Evolutionary conservation across 2,113 vertebrate species (phyloP).

Genomic region (Pleuronectes platessa): DNA sequence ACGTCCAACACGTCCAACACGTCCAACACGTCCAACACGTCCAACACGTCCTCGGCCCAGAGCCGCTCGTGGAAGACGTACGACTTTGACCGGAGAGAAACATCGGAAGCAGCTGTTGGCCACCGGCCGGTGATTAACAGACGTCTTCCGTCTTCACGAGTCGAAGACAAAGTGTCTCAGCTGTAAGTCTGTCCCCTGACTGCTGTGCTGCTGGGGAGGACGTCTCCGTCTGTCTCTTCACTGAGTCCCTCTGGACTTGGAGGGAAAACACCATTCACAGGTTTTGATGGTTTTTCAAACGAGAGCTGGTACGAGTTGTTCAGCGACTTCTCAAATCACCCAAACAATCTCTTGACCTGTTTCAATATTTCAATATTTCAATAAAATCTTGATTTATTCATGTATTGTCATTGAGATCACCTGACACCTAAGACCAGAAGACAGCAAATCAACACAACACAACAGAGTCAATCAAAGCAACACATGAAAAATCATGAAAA

Average conservation of each 20-base stretch:
- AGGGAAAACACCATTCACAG: no score
- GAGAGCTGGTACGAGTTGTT: not conserved
- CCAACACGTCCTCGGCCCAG: constrained; percentile 31
- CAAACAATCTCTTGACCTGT: not conserved
- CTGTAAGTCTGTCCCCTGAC: constrained; percentile 16
- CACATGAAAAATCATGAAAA: no score
- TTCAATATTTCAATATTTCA: not conserved
- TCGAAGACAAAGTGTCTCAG: not conserved
- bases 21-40: no score
- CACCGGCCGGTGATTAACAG: constrained; percentile 2
- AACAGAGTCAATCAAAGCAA: no score
- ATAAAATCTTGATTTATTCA: no score
- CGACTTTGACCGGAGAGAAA: constrained; percentile 16
- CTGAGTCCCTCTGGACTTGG: no score
- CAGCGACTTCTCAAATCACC: no score
- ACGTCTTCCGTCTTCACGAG: constrained; percentile 28
- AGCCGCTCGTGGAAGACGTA: constrained; percentile 27
- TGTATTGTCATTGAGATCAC: no score
- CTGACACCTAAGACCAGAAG: no score
- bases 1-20: not conserved
- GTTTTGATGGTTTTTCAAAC: no score
- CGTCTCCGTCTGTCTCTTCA: not conserved
- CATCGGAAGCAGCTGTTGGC: constrained; percentile 14
- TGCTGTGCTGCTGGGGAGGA: constrained; percentile 1
- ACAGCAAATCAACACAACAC: no score